phyloP scores from a whole-genome alignment of 2,888 invertebrate genomes.

The Atethmia centrago region DNA sequence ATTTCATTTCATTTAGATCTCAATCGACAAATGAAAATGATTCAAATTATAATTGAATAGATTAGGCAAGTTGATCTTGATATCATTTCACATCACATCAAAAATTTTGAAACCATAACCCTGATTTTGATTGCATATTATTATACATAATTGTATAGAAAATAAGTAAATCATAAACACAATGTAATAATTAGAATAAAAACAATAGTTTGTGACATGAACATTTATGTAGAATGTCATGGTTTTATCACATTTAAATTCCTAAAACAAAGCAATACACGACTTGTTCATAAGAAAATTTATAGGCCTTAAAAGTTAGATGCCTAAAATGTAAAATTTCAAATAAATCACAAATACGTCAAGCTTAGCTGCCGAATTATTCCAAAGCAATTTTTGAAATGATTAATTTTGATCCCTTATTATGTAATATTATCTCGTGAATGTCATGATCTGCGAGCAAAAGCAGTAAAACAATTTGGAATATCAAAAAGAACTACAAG shows the following conservation, averaged over 20 bases:
- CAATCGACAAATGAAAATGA: conserved; percentile 3
- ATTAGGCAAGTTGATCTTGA: conserved; percentile 62
- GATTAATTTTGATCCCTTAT: conserved; percentile 68
- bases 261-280: conserved; percentile 50
- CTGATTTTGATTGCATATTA: conserved; percentile 73
- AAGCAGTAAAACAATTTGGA: conserved; percentile 17
- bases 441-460: conserved; percentile 31
- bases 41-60: conserved; percentile 9
- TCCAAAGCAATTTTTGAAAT: conserved; percentile 63
- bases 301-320: conserved; percentile 60
- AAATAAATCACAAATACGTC: conserved; percentile 44
- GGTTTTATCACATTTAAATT: conserved; percentile 67
- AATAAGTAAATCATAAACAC: conserved; percentile 60
- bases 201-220: conserved; percentile 69
- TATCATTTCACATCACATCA: conserved; percentile 62
- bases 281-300: conserved; percentile 35
- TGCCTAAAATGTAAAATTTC: conserved; percentile 36
- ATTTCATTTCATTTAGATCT: conserved; percentile 21
- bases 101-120: conserved; percentile 66
- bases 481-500: conserved; percentile 11
- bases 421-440: conserved; percentile 20
- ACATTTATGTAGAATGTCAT: conserved; percentile 68
- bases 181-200: conserved; percentile 61
- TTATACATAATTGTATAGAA: conserved; percentile 55
- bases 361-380: conserved; percentile 59